Evolutionary conservation across 2,113 vertebrate genomes (phyloP).

Genomic region (Meriones unguiculatus): DNA sequence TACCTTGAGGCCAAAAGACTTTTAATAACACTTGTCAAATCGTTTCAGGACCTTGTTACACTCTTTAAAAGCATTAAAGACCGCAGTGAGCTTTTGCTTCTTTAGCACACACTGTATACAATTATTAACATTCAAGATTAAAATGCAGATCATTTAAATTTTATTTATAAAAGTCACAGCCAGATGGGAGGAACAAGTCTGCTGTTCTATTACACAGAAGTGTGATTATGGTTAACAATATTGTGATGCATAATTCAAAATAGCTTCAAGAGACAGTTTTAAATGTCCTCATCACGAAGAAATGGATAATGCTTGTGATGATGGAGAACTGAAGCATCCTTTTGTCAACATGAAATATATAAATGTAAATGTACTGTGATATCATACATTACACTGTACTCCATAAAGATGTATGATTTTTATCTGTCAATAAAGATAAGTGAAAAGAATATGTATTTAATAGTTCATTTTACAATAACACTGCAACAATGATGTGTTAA

Average conservation of each 20-base stretch:
- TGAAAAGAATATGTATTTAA: neutral
- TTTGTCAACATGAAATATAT: neutral
- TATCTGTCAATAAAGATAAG: neutral
- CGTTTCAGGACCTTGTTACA: neutral
- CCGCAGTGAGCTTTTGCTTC: neutral
- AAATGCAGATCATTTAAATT: neutral
- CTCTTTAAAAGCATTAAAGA: neutral
- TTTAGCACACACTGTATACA: neutral
- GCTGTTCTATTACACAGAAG: neutral
- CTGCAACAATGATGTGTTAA: neutral
- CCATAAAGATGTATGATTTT: neutral
- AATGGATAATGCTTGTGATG: neutral
- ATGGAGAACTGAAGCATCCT: neutral
- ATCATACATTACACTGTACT: neutral
- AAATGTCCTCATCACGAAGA: neutral
- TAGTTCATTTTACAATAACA: constrained; percentile 10
- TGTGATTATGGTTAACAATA: neutral
- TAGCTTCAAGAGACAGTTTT: neutral
- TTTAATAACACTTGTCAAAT: neutral
- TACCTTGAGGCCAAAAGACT: neutral
- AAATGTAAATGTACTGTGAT: neutral
- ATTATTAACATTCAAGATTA: constrained; percentile 31
- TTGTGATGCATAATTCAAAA: constrained; percentile 25
- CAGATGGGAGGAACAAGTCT: constrained; percentile 27
- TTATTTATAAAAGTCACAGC: neutral